phyloP scores from a whole-genome alignment of 2,113 vertebrate genomes.

The Pituophis catenifer region DNA sequence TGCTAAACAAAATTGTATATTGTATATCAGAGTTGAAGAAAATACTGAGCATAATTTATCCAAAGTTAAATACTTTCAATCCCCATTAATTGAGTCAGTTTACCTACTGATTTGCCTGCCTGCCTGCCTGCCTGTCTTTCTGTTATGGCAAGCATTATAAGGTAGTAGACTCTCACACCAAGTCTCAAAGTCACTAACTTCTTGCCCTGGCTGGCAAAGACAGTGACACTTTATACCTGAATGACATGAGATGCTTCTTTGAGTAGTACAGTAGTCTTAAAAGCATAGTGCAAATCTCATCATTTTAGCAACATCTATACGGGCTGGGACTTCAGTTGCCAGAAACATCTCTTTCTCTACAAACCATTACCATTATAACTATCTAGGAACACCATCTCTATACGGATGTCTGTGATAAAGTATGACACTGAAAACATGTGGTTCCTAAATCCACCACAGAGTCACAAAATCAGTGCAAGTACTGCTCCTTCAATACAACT shows the following conservation, averaged over 20 bases:
- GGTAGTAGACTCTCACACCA: not conserved
- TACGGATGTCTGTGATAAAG: not conserved
- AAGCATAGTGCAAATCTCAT: not conserved
- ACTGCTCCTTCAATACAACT: not conserved
- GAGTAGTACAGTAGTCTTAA: not conserved
- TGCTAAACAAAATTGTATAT: not conserved
- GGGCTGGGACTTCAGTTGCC: not conserved
- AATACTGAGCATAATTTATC: not conserved
- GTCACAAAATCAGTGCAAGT: not conserved
- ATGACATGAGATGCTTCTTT: not conserved
- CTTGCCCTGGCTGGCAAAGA: not conserved
- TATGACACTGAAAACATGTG: not conserved
- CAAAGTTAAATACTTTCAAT: not conserved
- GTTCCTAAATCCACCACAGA: not conserved
- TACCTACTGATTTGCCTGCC: not conserved
- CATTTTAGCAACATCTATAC: not conserved
- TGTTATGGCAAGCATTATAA: not conserved
- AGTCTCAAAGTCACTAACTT: not conserved
- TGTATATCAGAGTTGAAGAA: not conserved
- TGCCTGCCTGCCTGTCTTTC: not conserved
- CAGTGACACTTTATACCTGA: not conserved
- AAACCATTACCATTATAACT: not conserved
- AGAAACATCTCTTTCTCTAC: not conserved
- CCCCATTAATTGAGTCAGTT: not conserved
- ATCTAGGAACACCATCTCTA: not conserved